A percentile compares a stretch with the other conserved stretches of the same genome.
These are phyloP conservation scores for Nannoperca australis DNA, from an alignment of 2,797 vertebrate genomes.

Conservation along the genomic window DNA sequence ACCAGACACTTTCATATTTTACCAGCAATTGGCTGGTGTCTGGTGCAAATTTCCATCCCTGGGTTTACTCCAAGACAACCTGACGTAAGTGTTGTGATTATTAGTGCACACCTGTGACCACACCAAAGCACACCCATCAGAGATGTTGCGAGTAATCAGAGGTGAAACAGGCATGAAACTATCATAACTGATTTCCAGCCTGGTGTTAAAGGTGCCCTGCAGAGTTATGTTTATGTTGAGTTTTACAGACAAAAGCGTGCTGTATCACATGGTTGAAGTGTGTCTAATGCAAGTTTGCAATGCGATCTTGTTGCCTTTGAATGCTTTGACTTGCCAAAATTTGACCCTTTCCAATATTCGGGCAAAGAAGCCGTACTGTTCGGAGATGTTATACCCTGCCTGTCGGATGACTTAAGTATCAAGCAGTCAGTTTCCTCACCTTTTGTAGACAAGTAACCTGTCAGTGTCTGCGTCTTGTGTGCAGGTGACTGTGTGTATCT, in stretches of 20 bases:
- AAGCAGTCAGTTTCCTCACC: conserved; percentile 5
- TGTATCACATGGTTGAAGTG: neutral
- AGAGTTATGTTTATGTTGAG: neutral
- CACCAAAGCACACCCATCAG: neutral
- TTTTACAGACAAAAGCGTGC: neutral
- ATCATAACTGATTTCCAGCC: neutral
- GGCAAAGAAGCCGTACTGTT: neutral
- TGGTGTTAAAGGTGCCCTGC: neutral
- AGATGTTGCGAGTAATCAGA: neutral
- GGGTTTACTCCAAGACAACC: neutral
- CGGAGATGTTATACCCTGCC: neutral
- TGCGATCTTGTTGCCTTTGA: neutral
- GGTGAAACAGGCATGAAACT: neutral
- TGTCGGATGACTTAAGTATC: neutral
- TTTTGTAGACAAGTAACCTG: conserved; percentile 9
- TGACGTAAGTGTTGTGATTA: conserved; percentile 11
- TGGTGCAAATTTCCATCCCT: too few relatives aligned
- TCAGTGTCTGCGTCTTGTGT: conserved; percentile 35
- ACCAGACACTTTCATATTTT: too few relatives aligned
- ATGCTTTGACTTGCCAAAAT: neutral
- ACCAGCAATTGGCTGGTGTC: too few relatives aligned
- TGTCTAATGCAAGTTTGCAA: neutral
- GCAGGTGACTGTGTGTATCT: conserved; percentile 99
- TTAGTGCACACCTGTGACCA: neutral
- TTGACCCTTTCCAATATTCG: neutral